A percentile compares a stretch with the other conserved stretches of the same genome.
phyloP scores from a whole-genome alignment of 2,888 invertebrate genomes.

The Aquatica leii region DNA sequence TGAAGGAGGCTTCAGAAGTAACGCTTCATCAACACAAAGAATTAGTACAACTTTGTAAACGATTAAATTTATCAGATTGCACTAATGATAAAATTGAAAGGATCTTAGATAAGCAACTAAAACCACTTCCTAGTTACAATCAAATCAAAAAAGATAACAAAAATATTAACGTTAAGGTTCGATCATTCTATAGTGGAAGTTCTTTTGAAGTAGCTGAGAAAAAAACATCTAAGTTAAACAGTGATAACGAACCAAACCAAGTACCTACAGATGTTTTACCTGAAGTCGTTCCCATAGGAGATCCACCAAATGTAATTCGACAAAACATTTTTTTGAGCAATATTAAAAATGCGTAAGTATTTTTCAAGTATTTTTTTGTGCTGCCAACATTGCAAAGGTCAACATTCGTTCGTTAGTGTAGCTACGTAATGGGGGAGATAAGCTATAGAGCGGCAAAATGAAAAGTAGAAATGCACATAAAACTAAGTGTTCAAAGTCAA shows the following conservation, averaged over 20 bases:
- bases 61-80: slow-evolving; percentile 69
- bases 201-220: slow-evolving; percentile 56
- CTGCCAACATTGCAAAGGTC: no score
- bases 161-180: slow-evolving; percentile 70
- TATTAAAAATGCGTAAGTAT: slow-evolving; percentile 46
- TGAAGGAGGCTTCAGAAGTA: slow-evolving; percentile 45
- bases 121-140: slow-evolving; percentile 70
- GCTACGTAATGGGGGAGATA: no score
- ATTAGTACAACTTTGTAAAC: slow-evolving; percentile 67
- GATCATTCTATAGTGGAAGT: slow-evolving; percentile 68
- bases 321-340: slow-evolving; percentile 58
- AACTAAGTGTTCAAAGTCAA: no score
- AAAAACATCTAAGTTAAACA: slow-evolving; percentile 48
- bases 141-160: slow-evolving; percentile 70
- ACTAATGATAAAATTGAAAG: slow-evolving; percentile 67
- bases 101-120: slow-evolving; percentile 52
- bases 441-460: no score
- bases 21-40: slow-evolving; percentile 62
- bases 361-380: no score
- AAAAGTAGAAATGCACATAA: no score
- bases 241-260: no score
- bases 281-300: slow-evolving; percentile 71
- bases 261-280: no score
- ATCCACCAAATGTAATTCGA: slow-evolving; percentile 54
- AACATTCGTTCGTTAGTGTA: no score